Conservation (phyloP, 1,140 invertebrate species). For the Spodoptera frugiperda region DNA sequence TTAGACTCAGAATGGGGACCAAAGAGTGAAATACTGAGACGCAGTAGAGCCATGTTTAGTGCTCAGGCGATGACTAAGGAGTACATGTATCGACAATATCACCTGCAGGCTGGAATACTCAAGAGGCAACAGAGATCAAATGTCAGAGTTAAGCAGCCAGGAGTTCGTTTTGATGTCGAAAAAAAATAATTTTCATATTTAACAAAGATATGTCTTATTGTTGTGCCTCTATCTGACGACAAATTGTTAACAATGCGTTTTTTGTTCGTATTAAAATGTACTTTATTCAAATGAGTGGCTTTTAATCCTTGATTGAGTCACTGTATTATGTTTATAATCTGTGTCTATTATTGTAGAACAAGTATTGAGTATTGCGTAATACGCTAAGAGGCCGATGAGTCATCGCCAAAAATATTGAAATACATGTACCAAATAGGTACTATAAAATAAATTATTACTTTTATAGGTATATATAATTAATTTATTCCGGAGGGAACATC, state of each 20-base stretch:
- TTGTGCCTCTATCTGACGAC: background rate
- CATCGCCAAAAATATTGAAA: conserved; percentile 74
- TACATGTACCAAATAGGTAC: conserved; percentile 51
- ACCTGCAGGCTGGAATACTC: conserved; percentile 74
- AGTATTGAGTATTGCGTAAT: conserved; percentile 78
- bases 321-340: conserved; percentile 53
- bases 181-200: background rate
- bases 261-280: background rate
- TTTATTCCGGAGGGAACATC: conserved; percentile 6
- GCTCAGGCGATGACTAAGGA: conserved; percentile 83
- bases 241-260: conserved; percentile 1
- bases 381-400: conserved; percentile 66
- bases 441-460: conserved; percentile 48
- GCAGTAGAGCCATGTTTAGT: conserved; percentile 78
- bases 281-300: conserved; percentile 7
- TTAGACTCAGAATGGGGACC: conserved; percentile 73
- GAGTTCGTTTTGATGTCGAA: background rate
- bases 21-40: conserved; percentile 63
- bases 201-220: background rate
- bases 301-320: conserved; percentile 55
- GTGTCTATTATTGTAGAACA: conserved; percentile 69
- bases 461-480: conserved; percentile 45
- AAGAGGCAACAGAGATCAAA: conserved; percentile 67
- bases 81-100: conserved; percentile 80
- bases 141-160: conserved; percentile 37